Evolutionary conservation across 1,140 invertebrate species (phyloP).

Genomic region (Drosophila ambigua): DNA sequence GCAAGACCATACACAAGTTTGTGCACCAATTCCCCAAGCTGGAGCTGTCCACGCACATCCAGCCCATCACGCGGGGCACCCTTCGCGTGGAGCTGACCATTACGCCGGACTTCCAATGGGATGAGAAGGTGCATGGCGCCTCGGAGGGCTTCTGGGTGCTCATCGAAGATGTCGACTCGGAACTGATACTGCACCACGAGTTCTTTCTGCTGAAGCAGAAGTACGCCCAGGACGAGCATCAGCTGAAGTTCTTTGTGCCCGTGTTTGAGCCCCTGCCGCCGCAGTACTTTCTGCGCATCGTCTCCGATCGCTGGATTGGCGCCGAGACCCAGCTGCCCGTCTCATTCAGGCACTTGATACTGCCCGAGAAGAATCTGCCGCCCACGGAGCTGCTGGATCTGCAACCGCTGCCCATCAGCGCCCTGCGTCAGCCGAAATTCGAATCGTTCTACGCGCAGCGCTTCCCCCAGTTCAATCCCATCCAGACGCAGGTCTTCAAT

Average conservation of each 20-base stretch:
- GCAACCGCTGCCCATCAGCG: constrained; percentile 96
- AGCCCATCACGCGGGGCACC: constrained; percentile 98
- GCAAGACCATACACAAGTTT: constrained; percentile 99
- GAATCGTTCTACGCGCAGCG: constrained; percentile 93
- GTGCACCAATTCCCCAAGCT: constrained; percentile 99
- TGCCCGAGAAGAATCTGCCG: constrained; percentile 99
- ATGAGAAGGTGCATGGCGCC: constrained; percentile 97
- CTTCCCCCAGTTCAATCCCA: constrained; percentile 98
- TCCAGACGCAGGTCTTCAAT: constrained; percentile 99
- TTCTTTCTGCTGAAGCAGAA: constrained; percentile 98
- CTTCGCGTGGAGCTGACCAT: constrained; percentile 98
- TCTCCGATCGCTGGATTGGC: constrained; percentile 93
- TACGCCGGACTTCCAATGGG: constrained; percentile 99
- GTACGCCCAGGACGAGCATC: constrained; percentile 97
- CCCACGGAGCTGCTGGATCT: constrained; percentile 99
- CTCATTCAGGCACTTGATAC: constrained; percentile 97
- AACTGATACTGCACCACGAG: constrained; percentile 98
- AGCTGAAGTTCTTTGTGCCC: constrained; percentile 99
- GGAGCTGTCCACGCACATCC: constrained; percentile 97
- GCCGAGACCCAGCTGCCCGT: constrained; percentile 98
- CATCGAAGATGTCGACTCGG: constrained; percentile 99
- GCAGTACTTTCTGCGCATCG: constrained; percentile 96
- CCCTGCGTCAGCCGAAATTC: constrained; percentile 92
- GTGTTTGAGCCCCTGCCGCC: constrained; percentile 99
- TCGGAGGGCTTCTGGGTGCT: constrained; percentile 99